Evolutionary conservation across 2,888 invertebrate genomes (phyloP).

Genomic region (Pammene fasciana): DNA sequence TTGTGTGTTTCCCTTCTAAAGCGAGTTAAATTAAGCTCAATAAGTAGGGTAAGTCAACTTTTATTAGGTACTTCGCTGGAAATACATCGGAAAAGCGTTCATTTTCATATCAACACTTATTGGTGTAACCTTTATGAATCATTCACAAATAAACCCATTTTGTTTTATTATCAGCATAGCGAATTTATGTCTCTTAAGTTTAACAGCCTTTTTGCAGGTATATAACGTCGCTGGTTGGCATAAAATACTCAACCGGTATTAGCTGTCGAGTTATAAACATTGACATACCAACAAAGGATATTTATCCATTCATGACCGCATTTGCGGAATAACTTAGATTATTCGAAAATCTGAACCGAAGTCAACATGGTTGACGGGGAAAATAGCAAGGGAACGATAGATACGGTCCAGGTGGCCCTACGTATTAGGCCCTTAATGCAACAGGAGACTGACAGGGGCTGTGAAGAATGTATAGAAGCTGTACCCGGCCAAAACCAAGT

Average conservation of each 20-base stretch:
- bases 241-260: constrained; percentile 27
- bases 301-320: constrained; percentile 20
- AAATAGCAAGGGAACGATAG: constrained; percentile 63
- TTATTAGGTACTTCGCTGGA: background rate
- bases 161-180: background rate
- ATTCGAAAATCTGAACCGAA: constrained; percentile 16
- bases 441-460: constrained; percentile 89
- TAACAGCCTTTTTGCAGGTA: constrained; percentile 48
- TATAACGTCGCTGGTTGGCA: constrained; percentile 34
- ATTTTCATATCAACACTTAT: background rate
- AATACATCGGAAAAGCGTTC: background rate
- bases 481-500: constrained; percentile 87
- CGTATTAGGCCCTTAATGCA: constrained; percentile 91
- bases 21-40: background rate
- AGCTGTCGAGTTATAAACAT: constrained; percentile 25
- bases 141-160: background rate
- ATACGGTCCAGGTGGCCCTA: constrained; percentile 90
- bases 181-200: constrained; percentile 21
- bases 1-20: constrained; percentile 8
- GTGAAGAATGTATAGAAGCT: constrained; percentile 88
- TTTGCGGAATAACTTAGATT: constrained; percentile 15
- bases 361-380: constrained; percentile 70
- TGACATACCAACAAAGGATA: constrained; percentile 34
- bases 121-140: constrained; percentile 1
- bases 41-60: constrained; percentile 15